Conservation (phyloP, 37 sponge, comb jelly and placozoan genomes). For the Geodia barretti region DNA sequence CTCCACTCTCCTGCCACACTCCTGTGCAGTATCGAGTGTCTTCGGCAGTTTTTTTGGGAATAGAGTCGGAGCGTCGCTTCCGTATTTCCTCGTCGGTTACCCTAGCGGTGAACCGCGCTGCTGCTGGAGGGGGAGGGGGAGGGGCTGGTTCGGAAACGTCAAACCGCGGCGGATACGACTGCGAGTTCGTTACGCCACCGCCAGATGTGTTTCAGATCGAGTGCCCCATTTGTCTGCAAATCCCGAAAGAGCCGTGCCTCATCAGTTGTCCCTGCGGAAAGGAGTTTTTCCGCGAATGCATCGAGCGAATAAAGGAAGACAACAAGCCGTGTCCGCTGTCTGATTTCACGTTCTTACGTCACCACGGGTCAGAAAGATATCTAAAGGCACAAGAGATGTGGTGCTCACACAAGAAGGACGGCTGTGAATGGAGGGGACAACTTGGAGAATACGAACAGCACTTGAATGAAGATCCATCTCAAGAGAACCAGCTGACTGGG, state of each 20-base stretch:
- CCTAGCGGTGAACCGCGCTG: conserved; percentile 11
- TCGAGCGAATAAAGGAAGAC: conserved; percentile 8
- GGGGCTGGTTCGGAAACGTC: too few relatives aligned
- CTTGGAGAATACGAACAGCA: conserved; percentile 11
- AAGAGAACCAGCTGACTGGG: not conserved
- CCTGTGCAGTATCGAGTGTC: conserved; percentile 10
- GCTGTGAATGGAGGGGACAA: conserved; percentile 44
- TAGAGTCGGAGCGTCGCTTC: not conserved
- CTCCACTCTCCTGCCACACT: conserved; percentile 17
- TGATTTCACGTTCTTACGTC: not conserved
- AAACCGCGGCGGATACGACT: conserved; percentile 13
- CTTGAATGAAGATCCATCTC: conserved; percentile 4
- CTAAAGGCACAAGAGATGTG: conserved; percentile 7
- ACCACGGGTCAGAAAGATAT: not conserved
- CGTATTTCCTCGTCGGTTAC: conserved; percentile 23
- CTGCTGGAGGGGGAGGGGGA: too few relatives aligned
- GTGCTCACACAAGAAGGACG: conserved; percentile 12
- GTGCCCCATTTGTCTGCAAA: conserved; percentile 29
- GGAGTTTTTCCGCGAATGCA: conserved; percentile 36
- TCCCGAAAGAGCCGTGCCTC: conserved; percentile 29
- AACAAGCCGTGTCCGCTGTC: conserved; percentile 36
- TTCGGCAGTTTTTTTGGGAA: not conserved
- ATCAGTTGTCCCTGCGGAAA: conserved; percentile 38
- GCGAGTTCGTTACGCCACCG: conserved; percentile 20
- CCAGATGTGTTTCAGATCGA: conserved; percentile 8